Conservation (phyloP, 2,888 invertebrate genomes). For the Apotomis capreana region DNA sequence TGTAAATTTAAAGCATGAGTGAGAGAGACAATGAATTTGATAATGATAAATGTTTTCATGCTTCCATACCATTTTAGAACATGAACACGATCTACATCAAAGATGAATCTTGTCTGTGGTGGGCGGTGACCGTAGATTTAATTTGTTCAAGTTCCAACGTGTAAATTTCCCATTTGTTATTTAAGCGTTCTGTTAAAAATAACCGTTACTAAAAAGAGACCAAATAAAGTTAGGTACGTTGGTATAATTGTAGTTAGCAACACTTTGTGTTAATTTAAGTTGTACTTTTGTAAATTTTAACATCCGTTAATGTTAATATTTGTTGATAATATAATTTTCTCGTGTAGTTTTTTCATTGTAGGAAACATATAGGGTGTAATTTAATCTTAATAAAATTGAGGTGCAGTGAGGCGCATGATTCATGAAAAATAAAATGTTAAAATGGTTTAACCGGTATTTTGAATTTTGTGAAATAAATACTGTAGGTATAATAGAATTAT, state of each 20-base stretch:
- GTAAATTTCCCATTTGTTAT: slow-evolving; percentile 50
- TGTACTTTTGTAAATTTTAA: slow-evolving; percentile 80
- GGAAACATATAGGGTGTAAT: slow-evolving; percentile 22
- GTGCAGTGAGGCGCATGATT: slow-evolving; percentile 18
- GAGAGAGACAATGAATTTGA: too few species aligned
- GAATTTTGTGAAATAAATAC: not conserved
- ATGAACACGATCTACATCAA: not conserved
- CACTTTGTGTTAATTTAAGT: slow-evolving; percentile 68
- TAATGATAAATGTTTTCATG: not conserved
- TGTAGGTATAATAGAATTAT: not conserved
- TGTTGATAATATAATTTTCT: slow-evolving; percentile 61
- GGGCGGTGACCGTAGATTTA: slow-evolving; percentile 41
- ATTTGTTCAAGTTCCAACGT: slow-evolving; percentile 44
- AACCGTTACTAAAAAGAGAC: slow-evolving; percentile 82
- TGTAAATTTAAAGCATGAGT: too few species aligned
- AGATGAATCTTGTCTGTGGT: slow-evolving; percentile 28
- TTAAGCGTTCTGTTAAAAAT: slow-evolving; percentile 64
- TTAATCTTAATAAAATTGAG: slow-evolving; percentile 10
- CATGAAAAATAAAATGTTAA: not conserved
- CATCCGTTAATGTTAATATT: slow-evolving; percentile 66
- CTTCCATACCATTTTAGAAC: not conserved
- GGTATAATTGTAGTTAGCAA: slow-evolving; percentile 68
- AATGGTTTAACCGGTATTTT: slow-evolving; percentile 14
- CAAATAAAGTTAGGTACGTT: slow-evolving; percentile 81
- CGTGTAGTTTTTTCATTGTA: slow-evolving; percentile 46